phyloP scores from a whole-genome alignment of 1,140 invertebrate genomes.

The Patella vulgata region DNA sequence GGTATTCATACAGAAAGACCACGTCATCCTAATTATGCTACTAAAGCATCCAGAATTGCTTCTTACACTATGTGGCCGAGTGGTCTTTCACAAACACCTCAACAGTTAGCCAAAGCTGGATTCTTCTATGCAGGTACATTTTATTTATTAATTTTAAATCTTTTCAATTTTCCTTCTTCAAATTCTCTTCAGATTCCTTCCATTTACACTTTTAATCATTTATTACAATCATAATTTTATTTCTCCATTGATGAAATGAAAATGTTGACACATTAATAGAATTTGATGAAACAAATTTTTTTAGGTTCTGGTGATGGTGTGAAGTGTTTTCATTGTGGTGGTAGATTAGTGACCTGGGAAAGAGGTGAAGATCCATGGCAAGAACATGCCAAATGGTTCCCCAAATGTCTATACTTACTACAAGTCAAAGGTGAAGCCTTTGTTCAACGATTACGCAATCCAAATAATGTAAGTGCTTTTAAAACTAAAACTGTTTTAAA shows the following conservation, averaged over 20 bases:
- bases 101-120: slow-evolving; percentile 84
- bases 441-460: slow-evolving; percentile 71
- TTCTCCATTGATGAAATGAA: too few relatives aligned
- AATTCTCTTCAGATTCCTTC: too few relatives aligned
- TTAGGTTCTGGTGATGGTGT: slow-evolving; percentile 77
- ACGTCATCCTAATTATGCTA: slow-evolving; percentile 62
- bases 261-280: too few relatives aligned
- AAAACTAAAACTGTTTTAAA: too few relatives aligned
- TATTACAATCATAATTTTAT: too few relatives aligned
- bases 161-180: too few relatives aligned
- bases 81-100: slow-evolving; percentile 74
- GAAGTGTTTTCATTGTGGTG: slow-evolving; percentile 84
- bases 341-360: slow-evolving; percentile 78
- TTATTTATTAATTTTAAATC: too few relatives aligned
- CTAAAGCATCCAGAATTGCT: slow-evolving; percentile 74
- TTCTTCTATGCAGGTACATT: slow-evolving; percentile 85
- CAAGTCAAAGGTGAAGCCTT: slow-evolving; percentile 81
- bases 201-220: too few relatives aligned
- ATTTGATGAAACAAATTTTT: too few relatives aligned
- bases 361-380: slow-evolving; percentile 77
- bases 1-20: slow-evolving; percentile 37
- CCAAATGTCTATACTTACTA: slow-evolving; percentile 79
- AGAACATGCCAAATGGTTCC: slow-evolving; percentile 73
- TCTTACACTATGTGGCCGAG: slow-evolving; percentile 73
- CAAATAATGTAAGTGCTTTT: too few relatives aligned